Percentiles rank a stretch among this genome's conserved stretches.
These are phyloP conservation scores for Phthorimaea operculella DNA, from an alignment of 1,140 invertebrate species.

Conservation along the genomic window DNA sequence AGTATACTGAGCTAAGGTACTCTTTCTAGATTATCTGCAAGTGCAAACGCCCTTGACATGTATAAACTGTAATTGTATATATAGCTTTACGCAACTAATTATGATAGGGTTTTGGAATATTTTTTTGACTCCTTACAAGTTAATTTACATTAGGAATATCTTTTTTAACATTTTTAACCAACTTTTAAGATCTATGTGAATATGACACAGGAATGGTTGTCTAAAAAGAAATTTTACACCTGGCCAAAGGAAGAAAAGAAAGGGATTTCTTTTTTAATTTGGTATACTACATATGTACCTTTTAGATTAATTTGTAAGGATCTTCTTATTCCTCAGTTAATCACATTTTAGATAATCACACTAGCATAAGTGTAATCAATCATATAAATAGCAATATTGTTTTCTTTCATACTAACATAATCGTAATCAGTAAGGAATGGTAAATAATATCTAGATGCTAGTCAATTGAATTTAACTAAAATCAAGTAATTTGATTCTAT, in stretches of 20 bases:
- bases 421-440: conserved; percentile 7
- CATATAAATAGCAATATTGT: background rate
- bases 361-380: background rate
- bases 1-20: background rate
- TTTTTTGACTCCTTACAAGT: too few species aligned
- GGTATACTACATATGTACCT: too few species aligned
- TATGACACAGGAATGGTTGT: too few species aligned
- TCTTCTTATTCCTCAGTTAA: background rate
- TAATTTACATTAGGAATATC: too few species aligned
- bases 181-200: too few species aligned
- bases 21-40: too few species aligned
- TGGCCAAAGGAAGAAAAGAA: too few species aligned
- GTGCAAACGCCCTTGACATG: background rate
- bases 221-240: too few species aligned
- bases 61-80: conserved; percentile 1
- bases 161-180: too few species aligned
- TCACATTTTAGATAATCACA: background rate
- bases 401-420: conserved; percentile 10
- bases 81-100: background rate
- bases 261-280: too few species aligned
- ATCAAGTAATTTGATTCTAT: conserved; percentile 37
- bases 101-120: too few species aligned
- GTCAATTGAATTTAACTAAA: conserved; percentile 58
- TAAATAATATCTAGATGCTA: conserved; percentile 45
- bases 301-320: too few species aligned